phyloP scores from a whole-genome alignment of 2,797 vertebrate genomes.

The Alcedo quadribrachys region DNA sequence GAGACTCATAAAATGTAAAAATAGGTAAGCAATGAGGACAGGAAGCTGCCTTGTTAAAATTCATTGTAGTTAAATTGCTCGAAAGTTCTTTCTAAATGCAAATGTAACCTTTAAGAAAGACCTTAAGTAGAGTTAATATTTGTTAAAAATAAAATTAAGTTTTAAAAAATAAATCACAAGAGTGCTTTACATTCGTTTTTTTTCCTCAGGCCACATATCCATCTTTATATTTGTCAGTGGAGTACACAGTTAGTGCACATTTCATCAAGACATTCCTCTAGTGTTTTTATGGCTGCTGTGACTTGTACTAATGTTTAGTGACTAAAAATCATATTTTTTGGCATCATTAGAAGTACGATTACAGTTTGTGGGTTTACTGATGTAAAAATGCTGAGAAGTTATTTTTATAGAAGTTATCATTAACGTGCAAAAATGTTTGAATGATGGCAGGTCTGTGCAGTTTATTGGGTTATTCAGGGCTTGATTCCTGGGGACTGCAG shows the following conservation, averaged over 20 bases:
- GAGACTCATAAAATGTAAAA: constrained; percentile 77
- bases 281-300: neutral
- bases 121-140: constrained; percentile 75
- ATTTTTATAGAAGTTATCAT: no score
- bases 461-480: neutral
- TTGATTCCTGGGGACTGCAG: neutral
- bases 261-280: constrained; percentile 45
- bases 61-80: constrained; percentile 71
- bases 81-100: constrained; percentile 74
- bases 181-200: constrained; percentile 62
- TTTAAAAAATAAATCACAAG: neutral
- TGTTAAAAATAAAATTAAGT: constrained; percentile 71
- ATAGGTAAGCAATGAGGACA: constrained; percentile 53
- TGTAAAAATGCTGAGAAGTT: neutral
- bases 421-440: neutral
- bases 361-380: neutral
- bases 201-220: constrained; percentile 19
- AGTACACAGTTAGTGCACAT: constrained; percentile 30
- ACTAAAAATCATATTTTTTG: neutral
- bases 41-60: constrained; percentile 73
- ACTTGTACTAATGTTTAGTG: neutral
- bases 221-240: constrained; percentile 44
- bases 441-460: neutral
- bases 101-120: constrained; percentile 75
- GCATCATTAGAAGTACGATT: neutral